Evolutionary conservation across 2,888 invertebrate genomes (phyloP).

Genomic region (Aplocera efformata): DNA sequence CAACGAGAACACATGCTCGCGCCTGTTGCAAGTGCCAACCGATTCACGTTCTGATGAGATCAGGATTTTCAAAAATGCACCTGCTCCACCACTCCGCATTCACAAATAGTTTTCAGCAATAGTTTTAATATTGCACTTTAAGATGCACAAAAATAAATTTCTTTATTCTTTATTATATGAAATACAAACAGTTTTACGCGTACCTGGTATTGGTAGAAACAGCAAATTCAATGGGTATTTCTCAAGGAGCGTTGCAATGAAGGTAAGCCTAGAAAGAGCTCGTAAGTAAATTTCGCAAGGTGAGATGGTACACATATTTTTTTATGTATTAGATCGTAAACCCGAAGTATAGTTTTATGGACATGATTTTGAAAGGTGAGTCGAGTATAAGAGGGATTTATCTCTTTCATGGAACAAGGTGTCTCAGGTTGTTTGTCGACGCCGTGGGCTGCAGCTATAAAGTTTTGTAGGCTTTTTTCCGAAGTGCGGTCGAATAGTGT

Average conservation of each 20-base stretch:
- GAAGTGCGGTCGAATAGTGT: slow-evolving; percentile 26
- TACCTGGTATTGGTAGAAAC: too few species aligned
- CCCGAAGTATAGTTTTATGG: slow-evolving; percentile 55
- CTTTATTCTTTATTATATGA: too few species aligned
- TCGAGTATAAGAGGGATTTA: slow-evolving; percentile 45
- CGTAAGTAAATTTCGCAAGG: slow-evolving; percentile 46
- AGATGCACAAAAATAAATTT: too few species aligned
- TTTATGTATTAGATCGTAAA: slow-evolving; percentile 54
- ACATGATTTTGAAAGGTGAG: slow-evolving; percentile 52
- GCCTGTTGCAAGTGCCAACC: slow-evolving; percentile 55
- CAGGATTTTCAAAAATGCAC: slow-evolving; percentile 51
- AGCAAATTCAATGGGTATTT: slow-evolving; percentile 4
- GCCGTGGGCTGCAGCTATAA: slow-evolving; percentile 22
- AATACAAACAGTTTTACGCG: too few species aligned
- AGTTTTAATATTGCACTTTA: slow-evolving; percentile 3
- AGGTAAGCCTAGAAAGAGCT: slow-evolving; percentile 35
- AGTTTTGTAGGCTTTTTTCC: slow-evolving; percentile 21
- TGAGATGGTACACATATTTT: slow-evolving; percentile 41
- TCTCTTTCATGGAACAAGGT: slow-evolving; percentile 36
- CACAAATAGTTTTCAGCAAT: slow-evolving; percentile 7
- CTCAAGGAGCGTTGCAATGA: slow-evolving; percentile 26
- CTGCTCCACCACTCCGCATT: slow-evolving; percentile 26
- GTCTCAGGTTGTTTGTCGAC: slow-evolving; percentile 29
- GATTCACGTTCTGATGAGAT: slow-evolving; percentile 50
- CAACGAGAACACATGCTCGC: slow-evolving; percentile 66